These are phyloP conservation scores for Cladopsammia gracilis DNA, from an alignment of 64 coral and sea anemone species.

Conservation along the genomic window DNA sequence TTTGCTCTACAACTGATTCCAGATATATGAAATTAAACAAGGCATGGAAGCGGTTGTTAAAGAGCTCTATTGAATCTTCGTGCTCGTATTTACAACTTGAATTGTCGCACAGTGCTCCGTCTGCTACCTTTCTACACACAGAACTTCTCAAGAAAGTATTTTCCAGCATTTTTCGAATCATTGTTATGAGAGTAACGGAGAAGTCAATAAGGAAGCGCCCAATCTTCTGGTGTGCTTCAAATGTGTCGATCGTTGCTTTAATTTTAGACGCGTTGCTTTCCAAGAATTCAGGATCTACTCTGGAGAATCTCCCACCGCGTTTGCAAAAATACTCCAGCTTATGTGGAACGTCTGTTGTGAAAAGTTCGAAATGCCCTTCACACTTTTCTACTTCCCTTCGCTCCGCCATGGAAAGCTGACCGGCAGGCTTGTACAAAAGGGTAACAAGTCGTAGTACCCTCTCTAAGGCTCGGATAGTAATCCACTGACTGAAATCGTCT, in stretches of 20 bases:
- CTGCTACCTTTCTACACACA: constrained; percentile 23
- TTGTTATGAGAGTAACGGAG: constrained; percentile 40
- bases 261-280: neutral
- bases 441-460: constrained; percentile 58
- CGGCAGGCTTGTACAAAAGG: constrained; percentile 48
- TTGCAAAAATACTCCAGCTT: neutral
- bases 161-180: constrained; percentile 48
- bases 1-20: constrained; percentile 60
- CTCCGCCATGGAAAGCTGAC: neutral
- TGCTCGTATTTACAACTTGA: constrained; percentile 58
- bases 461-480: constrained; percentile 65
- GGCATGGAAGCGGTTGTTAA: constrained; percentile 55
- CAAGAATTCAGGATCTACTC: neutral
- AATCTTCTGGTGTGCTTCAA: constrained; percentile 15
- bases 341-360: neutral
- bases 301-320: constrained; percentile 53
- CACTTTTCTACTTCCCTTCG: constrained; percentile 50
- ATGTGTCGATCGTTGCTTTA: neutral
- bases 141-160: constrained; percentile 11
- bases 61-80: constrained; percentile 33
- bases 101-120: constrained; percentile 19
- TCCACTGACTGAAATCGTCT: constrained; percentile 44
- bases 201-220: constrained; percentile 21
- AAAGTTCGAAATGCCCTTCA: constrained; percentile 80
- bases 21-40: constrained; percentile 72